Conservation (phyloP, 2,797 vertebrate species). For the Salarias fasciatus region DNA sequence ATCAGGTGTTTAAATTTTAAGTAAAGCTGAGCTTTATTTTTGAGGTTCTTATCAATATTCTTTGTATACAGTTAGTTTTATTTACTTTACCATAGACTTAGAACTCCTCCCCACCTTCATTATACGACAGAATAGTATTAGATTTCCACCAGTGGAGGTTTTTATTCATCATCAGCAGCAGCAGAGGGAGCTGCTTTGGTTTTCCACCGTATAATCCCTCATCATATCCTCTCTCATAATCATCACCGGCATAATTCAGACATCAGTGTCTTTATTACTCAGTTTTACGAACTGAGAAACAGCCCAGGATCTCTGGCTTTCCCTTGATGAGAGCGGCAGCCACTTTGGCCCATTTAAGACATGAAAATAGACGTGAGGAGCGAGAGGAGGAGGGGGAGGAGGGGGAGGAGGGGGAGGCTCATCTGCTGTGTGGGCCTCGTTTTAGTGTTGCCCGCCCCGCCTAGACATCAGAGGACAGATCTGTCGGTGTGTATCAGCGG, state of each 20-base stretch:
- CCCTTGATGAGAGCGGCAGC: conserved; percentile 78
- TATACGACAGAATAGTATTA: conserved; percentile 53
- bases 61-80: conserved; percentile 26
- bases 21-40: conserved; percentile 10
- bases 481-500: conserved; percentile 83
- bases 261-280: conserved; percentile 75
- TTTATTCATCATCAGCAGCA: conserved; percentile 67
- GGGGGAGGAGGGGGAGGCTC: conserved; percentile 60
- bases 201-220: conserved; percentile 65
- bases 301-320: conserved; percentile 63
- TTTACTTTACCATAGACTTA: conserved; percentile 30
- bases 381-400: too few relatives aligned
- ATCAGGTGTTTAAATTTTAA: conserved; percentile 27
- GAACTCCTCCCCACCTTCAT: conserved; percentile 34
- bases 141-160: conserved; percentile 41
- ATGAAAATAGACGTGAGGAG: conserved; percentile 70
- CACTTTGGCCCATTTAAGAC: conserved; percentile 80
- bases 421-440: conserved; percentile 62
- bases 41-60: neutral
- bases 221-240: conserved; percentile 72
- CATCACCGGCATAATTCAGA: conserved; percentile 78
- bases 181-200: conserved; percentile 78
- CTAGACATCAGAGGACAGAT: conserved; percentile 83
- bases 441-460: conserved; percentile 68
- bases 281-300: conserved; percentile 66